Percentiles rank a stretch among this genome's conserved stretches.
Conservation (phyloP, 2,797 vertebrate genomes). For the Brachyrhaphis roseni region DNA sequence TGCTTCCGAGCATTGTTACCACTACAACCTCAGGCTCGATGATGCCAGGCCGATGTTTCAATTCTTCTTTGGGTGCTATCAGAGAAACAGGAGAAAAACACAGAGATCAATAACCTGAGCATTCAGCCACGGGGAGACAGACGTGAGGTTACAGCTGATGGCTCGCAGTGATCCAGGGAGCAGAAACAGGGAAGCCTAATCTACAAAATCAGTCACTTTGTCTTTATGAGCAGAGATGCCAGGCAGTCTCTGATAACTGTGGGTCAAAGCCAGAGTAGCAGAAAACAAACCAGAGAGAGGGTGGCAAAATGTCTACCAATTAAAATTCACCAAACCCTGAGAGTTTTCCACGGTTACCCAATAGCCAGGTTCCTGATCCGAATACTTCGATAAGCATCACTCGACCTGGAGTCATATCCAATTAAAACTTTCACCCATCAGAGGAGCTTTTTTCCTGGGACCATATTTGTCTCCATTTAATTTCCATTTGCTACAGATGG, state of each 20-base stretch:
- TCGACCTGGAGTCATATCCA: constrained; percentile 50
- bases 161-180: neutral
- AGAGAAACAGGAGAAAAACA: constrained; percentile 37
- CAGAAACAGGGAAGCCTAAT: neutral
- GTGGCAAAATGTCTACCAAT: neutral
- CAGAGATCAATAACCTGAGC: constrained; percentile 7
- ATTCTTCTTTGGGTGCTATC: constrained; percentile 73
- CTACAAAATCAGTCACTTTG: neutral
- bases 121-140: neutral
- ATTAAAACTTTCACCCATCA: constrained; percentile 60
- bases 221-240: constrained; percentile 5
- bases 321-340: constrained; percentile 5
- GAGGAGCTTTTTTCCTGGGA: constrained; percentile 40
- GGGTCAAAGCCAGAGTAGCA: constrained; percentile 4
- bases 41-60: constrained; percentile 36
- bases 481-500: constrained; percentile 63
- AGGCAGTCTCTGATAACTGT: constrained; percentile 15
- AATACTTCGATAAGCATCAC: constrained; percentile 21
- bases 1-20: neutral
- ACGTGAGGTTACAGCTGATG: neutral
- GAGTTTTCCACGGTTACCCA: constrained; percentile 37
- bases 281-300: constrained; percentile 24
- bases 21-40: constrained; percentile 1
- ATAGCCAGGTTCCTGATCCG: constrained; percentile 14
- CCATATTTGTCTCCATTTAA: constrained; percentile 65